These are phyloP conservation scores for Lepidurus arcticus DNA, from an alignment of 1,140 invertebrate genomes.

Conservation along the genomic window DNA sequence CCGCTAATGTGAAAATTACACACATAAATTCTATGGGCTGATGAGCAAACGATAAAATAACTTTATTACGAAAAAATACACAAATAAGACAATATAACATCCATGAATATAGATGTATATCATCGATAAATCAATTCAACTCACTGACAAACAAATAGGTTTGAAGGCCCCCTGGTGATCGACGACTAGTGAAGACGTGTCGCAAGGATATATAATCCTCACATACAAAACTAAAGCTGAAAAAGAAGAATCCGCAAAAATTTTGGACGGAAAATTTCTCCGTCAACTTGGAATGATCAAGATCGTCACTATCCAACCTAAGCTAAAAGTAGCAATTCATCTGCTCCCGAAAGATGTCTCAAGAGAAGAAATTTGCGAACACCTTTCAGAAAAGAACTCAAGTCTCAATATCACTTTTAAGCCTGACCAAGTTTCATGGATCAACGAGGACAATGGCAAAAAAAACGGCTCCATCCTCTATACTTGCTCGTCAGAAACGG, in stretches of 20 bases:
- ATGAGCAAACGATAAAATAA: no score
- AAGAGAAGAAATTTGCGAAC: background rate
- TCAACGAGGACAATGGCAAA: background rate
- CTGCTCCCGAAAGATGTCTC: background rate
- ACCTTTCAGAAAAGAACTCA: background rate
- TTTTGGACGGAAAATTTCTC: conserved; percentile 5
- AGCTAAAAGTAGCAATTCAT: background rate
- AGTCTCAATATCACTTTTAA: background rate
- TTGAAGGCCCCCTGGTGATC: no score
- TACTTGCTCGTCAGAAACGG: background rate
- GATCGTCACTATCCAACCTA: background rate
- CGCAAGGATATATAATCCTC: background rate
- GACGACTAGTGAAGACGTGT: no score
- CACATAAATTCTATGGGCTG: no score
- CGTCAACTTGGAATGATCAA: no score
- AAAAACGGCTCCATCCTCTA: background rate
- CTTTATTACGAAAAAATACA: no score
- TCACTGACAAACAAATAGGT: no score
- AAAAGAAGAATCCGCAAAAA: conserved; percentile 6
- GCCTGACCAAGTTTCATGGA: background rate
- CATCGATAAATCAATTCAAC: no score
- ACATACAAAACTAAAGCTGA: background rate
- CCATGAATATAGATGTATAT: no score
- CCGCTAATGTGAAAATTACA: no score
- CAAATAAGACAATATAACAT: no score